Conservation (phyloP, 2,888 invertebrate genomes). For the Embidobia sp. region DNA sequence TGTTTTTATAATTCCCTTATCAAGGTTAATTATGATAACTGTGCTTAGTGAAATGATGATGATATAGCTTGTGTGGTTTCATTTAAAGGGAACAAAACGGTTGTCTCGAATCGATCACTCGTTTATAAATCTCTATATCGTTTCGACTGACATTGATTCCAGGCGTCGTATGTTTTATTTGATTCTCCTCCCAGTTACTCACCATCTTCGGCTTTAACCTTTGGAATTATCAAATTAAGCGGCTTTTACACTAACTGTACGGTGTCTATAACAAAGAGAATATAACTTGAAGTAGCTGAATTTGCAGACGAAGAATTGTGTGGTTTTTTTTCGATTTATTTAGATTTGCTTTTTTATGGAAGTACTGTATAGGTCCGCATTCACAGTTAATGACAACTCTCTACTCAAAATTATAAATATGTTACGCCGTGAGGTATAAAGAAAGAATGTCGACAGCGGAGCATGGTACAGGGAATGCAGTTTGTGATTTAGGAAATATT, state of each 20-base stretch:
- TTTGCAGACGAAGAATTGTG: constrained; percentile 42
- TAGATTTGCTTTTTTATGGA: constrained; percentile 14
- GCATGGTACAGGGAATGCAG: constrained; percentile 17
- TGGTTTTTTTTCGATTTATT: constrained; percentile 21
- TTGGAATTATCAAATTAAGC: constrained; percentile 81
- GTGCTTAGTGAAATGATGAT: constrained; percentile 50
- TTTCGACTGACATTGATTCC: constrained; percentile 56
- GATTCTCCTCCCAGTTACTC: constrained; percentile 76
- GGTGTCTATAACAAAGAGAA: constrained; percentile 81
- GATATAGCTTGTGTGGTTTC: constrained; percentile 25
- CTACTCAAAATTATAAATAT: constrained; percentile 39
- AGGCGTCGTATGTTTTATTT: constrained; percentile 66
- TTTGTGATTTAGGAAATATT: too few species aligned
- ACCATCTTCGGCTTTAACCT: constrained; percentile 79
- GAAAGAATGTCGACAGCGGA: constrained; percentile 27
- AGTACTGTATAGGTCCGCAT: constrained; percentile 34
- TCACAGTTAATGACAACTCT: constrained; percentile 46
- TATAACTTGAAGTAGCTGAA: constrained; percentile 77
- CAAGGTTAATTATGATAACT: constrained; percentile 31
- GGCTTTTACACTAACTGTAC: constrained; percentile 81
- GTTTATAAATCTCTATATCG: constrained; percentile 30
- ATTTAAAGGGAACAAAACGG: constrained; percentile 29
- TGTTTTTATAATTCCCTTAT: constrained; percentile 10
- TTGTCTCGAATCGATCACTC: constrained; percentile 22
- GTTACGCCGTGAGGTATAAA: constrained; percentile 36